Evolutionary conservation across 1,140 invertebrate genomes (phyloP), one percentile per base, ranked within the genome.

Genomic region (Drosophila cardini): DNA sequence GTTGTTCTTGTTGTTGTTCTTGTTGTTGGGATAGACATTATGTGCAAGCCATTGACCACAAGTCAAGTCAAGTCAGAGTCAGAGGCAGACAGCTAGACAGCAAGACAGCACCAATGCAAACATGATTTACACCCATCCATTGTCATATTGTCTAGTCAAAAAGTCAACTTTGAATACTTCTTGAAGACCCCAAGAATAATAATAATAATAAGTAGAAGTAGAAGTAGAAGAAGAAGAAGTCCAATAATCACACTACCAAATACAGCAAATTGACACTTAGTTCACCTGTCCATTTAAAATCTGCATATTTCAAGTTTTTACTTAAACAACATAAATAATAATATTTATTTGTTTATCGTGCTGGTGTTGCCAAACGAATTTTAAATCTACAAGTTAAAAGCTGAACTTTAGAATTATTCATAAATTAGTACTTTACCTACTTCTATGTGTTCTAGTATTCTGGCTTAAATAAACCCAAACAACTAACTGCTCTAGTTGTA

Each of bases 1-100:
- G 64, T 13, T 71, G 42, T 26, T 69, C 62, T 40, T 74, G 71
- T 15, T 45, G 68, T 16, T 62, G 45, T 15, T 69, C 68, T 26
- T 46, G 65, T 36, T 73, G 46, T 48, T 34, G 76, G 82, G 78
- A 34, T 64, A 76, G 67, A 69, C 80, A 90, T 90, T 90, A 90
- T 90, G 78, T 82, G 77, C 86, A 90, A 90, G 69, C 78, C 81
- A 86, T 90, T 90, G 86, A 86, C 86, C 86, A 82, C 86, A 90
- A 90, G 87, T 90, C 81, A 86, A 26, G 21, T 21, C 21, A 21
- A 21, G 21, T 26, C 21, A 26, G n/a, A 90, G 75, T 80, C 73
- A 68, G 68, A 52, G 67, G 72, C 68, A 79, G 67, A 52, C 80
- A 76, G 74, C 65, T 72, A 77, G 78, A 62, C 76, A 85, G 62